Evolutionary conservation across 2,888 invertebrate species (phyloP).

Genomic region (Cecidostiba fungosa): DNA sequence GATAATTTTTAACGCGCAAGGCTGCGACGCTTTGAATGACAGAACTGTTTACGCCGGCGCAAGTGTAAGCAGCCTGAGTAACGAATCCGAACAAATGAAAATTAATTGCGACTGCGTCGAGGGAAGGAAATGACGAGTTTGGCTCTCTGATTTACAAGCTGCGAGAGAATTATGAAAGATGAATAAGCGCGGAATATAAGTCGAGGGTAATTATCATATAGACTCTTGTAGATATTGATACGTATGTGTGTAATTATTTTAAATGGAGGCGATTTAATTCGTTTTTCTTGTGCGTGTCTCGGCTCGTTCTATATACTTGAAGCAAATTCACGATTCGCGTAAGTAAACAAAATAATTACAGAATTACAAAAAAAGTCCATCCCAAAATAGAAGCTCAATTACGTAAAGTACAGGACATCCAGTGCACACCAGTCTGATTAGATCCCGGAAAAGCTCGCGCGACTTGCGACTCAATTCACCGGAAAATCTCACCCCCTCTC

Average conservation of each 20-base stretch:
- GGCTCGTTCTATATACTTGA: no score
- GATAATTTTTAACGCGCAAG: constrained; percentile 21
- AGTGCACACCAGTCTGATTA: background rate
- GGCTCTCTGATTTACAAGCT: constrained; percentile 9
- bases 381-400: background rate
- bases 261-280: no score
- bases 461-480: background rate
- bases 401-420: background rate
- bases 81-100: constrained; percentile 12
- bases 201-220: background rate
- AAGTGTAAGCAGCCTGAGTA: background rate
- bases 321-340: no score
- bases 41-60: constrained; percentile 36
- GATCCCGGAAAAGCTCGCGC: background rate
- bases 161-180: background rate
- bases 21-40: constrained; percentile 23
- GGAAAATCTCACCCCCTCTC: background rate
- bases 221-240: no score
- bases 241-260: no score
- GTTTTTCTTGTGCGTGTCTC: no score
- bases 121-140: background rate
- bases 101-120: background rate
- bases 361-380: no score
- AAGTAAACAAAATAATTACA: no score
- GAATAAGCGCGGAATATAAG: background rate